Conservation (phyloP, 2,888 invertebrate species). For the Agrochola circellaris region DNA sequence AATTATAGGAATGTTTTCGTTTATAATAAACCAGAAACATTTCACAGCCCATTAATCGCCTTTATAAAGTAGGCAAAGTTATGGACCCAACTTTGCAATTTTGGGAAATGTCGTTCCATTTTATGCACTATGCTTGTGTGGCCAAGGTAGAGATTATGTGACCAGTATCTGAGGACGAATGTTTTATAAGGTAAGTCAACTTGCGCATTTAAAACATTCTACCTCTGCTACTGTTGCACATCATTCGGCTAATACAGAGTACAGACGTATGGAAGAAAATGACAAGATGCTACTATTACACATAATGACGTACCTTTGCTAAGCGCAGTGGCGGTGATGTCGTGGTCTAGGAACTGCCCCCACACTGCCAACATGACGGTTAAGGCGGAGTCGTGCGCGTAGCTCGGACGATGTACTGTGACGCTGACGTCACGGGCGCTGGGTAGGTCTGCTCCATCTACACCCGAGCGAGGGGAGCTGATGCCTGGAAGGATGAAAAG, state of each 20-base stretch:
- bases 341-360: constrained; percentile 97
- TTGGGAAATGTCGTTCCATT: too few species aligned
- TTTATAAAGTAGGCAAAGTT: too few species aligned
- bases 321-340: constrained; percentile 95
- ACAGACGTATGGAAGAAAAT: too few species aligned
- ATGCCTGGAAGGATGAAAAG: constrained; percentile 84
- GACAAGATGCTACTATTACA: background rate
- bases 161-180: too few species aligned
- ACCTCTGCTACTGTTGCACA: background rate
- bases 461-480: constrained; percentile 91
- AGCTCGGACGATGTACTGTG: constrained; percentile 93
- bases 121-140: too few species aligned
- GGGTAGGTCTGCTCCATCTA: constrained; percentile 91
- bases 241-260: too few species aligned
- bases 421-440: constrained; percentile 94
- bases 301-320: constrained; percentile 89
- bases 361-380: constrained; percentile 96
- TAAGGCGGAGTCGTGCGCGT: constrained; percentile 93
- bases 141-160: too few species aligned
- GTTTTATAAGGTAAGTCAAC: too few species aligned
- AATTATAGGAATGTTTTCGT: background rate
- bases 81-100: too few species aligned
- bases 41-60: background rate
- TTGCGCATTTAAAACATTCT: too few species aligned
- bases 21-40: background rate